These are phyloP conservation scores for Rhagium mordax DNA, from an alignment of 2,888 invertebrate species.

Conservation along the genomic window DNA sequence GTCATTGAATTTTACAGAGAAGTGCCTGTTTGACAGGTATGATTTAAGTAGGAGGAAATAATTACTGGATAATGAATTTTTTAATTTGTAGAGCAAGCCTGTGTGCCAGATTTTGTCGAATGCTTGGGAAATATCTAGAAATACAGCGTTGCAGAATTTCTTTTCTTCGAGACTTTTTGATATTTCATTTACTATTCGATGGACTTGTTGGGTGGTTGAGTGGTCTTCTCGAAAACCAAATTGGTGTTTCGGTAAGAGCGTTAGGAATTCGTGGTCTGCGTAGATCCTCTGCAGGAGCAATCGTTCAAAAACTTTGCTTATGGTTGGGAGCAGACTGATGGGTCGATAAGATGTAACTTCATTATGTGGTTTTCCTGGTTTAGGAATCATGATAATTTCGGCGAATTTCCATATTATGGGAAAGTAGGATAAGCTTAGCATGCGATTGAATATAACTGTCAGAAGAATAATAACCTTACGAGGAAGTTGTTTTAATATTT, in stretches of 20 bases:
- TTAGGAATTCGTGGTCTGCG: not conserved
- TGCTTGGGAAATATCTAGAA: not conserved
- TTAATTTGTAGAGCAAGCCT: not conserved
- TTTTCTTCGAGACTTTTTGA: not conserved
- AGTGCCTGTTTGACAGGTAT: not conserved
- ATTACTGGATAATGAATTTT: not conserved
- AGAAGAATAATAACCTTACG: too few relatives aligned
- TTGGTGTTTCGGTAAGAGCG: constrained; percentile 10
- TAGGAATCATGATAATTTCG: not conserved
- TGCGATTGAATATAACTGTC: not conserved
- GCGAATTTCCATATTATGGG: not conserved
- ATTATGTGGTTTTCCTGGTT: not conserved
- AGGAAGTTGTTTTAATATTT: too few relatives aligned
- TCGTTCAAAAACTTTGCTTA: not conserved
- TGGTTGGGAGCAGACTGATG: too few relatives aligned
- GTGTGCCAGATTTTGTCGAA: too few relatives aligned
- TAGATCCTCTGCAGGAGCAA: not conserved
- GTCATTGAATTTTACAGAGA: constrained; percentile 27
- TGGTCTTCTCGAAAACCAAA: constrained; percentile 23
- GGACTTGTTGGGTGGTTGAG: constrained; percentile 16
- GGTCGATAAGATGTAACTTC: not conserved
- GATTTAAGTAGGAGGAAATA: not conserved
- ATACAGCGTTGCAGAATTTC: not conserved
- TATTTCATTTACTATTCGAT: constrained; percentile 22
- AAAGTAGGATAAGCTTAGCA: not conserved